These are phyloP conservation scores for Pimpla rufipes DNA, from an alignment of 2,888 invertebrate genomes.

Conservation along the genomic window DNA sequence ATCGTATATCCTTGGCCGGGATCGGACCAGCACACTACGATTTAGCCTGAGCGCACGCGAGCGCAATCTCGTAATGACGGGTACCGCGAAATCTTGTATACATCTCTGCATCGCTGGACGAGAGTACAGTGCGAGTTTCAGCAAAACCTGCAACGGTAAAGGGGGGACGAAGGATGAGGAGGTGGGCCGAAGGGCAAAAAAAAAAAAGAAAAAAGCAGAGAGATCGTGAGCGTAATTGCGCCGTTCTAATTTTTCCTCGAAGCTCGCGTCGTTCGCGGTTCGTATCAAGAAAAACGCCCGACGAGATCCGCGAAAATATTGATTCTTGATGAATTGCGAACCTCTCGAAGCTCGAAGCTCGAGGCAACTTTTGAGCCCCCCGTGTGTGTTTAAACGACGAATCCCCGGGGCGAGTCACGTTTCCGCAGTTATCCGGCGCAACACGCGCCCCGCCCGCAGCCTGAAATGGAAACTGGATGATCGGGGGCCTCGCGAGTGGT, in stretches of 20 bases:
- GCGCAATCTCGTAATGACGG: slow-evolving; percentile 66
- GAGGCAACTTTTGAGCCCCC: no score
- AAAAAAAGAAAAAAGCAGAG: no score
- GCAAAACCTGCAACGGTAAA: no score
- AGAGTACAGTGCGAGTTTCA: not conserved
- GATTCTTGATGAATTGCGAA: slow-evolving; percentile 27
- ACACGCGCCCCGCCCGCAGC: slow-evolving; percentile 57
- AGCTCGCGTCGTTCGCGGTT: no score
- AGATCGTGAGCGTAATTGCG: no score
- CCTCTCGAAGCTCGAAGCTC: not conserved
- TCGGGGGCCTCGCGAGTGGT: slow-evolving; percentile 17
- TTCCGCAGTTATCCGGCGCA: not conserved
- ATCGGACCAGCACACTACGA: slow-evolving; percentile 39
- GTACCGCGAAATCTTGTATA: slow-evolving; percentile 67
- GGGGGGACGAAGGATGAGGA: no score
- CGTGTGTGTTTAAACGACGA: slow-evolving; percentile 33
- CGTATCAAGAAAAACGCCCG: no score
- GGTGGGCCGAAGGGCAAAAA: no score
- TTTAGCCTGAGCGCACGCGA: slow-evolving; percentile 65
- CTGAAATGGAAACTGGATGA: slow-evolving; percentile 70
- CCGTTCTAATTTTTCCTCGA: no score
- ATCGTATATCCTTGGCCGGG: slow-evolving; percentile 43
- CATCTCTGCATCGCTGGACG: slow-evolving; percentile 33
- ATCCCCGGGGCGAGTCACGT: not conserved
- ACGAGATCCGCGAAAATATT: slow-evolving; percentile 37